Conservation (phyloP, 1,140 invertebrate species). For the Cherax destructor region DNA sequence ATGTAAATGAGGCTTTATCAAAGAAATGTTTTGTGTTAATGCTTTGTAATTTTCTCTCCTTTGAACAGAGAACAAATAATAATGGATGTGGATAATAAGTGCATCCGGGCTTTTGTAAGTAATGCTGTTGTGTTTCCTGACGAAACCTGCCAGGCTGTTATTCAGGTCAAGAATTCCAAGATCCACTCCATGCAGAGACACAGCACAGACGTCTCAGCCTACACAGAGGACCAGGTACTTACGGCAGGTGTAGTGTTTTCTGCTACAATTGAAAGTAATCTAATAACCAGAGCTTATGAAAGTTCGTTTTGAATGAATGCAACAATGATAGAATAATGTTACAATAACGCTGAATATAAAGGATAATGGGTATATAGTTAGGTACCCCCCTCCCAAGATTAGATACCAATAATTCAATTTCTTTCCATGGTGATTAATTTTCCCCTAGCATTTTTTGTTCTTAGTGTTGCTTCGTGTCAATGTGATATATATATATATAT, state of each 20-base stretch:
- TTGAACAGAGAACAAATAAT: background rate
- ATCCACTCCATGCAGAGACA: constrained; percentile 13
- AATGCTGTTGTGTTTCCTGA: constrained; percentile 37
- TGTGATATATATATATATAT: no score
- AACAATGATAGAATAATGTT: background rate
- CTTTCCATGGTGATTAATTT: no score
- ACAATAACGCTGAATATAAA: no score
- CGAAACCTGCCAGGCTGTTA: constrained; percentile 46
- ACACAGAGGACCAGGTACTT: constrained; percentile 20
- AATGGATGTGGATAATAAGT: background rate
- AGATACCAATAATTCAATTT: no score
- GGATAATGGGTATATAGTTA: no score
- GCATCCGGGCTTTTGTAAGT: constrained; percentile 20
- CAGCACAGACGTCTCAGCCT: constrained; percentile 16
- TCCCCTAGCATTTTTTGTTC: no score
- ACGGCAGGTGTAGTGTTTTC: background rate
- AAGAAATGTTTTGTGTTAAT: no score
- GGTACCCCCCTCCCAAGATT: no score
- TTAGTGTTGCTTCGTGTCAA: no score
- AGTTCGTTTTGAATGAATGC: background rate
- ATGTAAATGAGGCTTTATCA: no score
- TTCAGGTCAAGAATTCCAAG: constrained; percentile 31
- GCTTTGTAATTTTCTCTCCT: no score
- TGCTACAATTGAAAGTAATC: background rate
- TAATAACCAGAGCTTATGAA: no score